Evolutionary conservation across 2,113 vertebrate species (phyloP).

Genomic region (Microtus pennsylvanicus): DNA sequence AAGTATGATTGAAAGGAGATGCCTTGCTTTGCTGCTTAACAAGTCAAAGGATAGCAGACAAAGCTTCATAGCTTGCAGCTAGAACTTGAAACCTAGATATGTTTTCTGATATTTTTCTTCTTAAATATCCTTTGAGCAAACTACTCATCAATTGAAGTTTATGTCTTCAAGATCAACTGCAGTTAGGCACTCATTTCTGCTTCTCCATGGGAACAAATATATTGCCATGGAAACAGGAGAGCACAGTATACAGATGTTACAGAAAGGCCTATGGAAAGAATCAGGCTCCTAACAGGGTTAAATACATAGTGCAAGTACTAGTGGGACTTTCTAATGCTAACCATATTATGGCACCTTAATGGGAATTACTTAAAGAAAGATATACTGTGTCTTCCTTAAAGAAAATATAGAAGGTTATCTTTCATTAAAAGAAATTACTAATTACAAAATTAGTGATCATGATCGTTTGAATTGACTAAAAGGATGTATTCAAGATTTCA

Average conservation of each 20-base stretch:
- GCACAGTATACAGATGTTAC: slow-evolving; percentile 78
- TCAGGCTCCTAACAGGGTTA: slow-evolving; percentile 65
- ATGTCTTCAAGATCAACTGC: slow-evolving; percentile 79
- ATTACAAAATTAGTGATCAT: background rate
- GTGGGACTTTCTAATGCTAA: slow-evolving; percentile 5
- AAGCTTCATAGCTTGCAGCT: slow-evolving; percentile 25
- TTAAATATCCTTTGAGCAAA: slow-evolving; percentile 52
- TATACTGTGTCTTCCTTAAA: background rate
- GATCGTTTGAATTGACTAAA: background rate
- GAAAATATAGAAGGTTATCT: slow-evolving; percentile 37
- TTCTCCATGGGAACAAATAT: slow-evolving; percentile 82
- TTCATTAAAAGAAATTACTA: slow-evolving; percentile 7
- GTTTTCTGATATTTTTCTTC: slow-evolving; percentile 58
- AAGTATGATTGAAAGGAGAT: slow-evolving; percentile 71
- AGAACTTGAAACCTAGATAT: slow-evolving; percentile 41
- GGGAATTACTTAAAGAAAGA: slow-evolving; percentile 26
- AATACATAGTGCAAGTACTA: slow-evolving; percentile 50
- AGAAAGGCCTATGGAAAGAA: slow-evolving; percentile 78
- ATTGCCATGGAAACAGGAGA: slow-evolving; percentile 86
- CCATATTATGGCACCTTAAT: background rate
- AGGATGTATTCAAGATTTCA: background rate
- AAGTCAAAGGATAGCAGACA: slow-evolving; percentile 72
- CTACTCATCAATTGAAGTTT: slow-evolving; percentile 66
- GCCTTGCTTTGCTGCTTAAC: slow-evolving; percentile 69
- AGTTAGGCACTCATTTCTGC: slow-evolving; percentile 73